A percentile compares a stretch with the other conserved stretches of the same genome.
Conservation (phyloP, 2,888 invertebrate species). For the Entomobrya proxima region DNA sequence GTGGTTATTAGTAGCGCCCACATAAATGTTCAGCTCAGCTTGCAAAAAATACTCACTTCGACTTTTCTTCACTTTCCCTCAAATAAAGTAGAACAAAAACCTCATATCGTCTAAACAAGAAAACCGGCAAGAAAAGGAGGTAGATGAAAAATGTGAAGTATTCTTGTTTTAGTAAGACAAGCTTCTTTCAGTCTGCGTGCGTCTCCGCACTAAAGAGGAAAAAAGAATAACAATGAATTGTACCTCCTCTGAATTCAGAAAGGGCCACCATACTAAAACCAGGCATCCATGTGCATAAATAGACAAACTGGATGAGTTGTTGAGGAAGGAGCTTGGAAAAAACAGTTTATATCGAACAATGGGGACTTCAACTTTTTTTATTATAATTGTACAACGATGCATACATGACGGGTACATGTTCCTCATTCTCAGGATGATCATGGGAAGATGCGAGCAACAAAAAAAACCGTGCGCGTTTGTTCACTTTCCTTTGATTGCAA, state of each 20-base stretch:
- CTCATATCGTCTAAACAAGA: not conserved
- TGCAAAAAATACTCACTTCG: not conserved
- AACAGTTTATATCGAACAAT: conserved; percentile 46
- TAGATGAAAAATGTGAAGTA: not conserved
- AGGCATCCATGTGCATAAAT: not conserved
- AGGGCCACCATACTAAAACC: not conserved
- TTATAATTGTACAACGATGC: conserved; percentile 29
- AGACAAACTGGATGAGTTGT: not conserved
- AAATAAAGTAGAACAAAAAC: not conserved
- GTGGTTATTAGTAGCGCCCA: conserved; percentile 51
- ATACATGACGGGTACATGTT: not conserved
- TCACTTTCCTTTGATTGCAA: conserved; percentile 3
- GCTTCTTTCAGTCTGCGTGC: not conserved
- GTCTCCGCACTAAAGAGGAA: not conserved
- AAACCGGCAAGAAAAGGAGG: not conserved
- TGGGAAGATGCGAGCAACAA: not conserved
- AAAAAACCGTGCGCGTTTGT: not conserved
- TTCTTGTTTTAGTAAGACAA: not conserved
- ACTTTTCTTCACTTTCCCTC: not conserved
- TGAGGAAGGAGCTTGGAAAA: conserved; percentile 22
- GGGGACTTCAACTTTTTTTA: conserved; percentile 40
- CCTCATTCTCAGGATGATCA: not conserved
- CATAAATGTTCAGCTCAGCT: not conserved
- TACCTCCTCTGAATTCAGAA: not conserved
- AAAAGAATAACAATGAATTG: conserved; percentile 35